A percentile compares a stretch with the other conserved stretches of the same genome.
Conservation (phyloP, 2,797 vertebrate species). For the Loris lydekkerianus region DNA sequence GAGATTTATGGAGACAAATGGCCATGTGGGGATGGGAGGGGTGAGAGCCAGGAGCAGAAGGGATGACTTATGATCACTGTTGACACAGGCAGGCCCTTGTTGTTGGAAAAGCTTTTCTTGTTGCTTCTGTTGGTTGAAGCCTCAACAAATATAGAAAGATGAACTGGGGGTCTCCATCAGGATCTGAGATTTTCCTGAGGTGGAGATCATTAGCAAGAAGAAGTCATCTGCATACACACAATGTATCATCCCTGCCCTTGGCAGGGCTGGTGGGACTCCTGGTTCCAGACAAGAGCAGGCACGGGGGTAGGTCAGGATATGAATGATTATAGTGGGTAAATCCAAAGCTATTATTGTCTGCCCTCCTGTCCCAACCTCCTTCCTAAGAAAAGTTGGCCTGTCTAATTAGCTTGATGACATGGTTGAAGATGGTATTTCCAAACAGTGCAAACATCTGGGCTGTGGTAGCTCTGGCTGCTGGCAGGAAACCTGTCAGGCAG, state of each 20-base stretch:
- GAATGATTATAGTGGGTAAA: not conserved
- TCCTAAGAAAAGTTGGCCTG: conserved; percentile 77
- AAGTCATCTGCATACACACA: not conserved
- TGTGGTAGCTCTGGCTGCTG: conserved; percentile 66
- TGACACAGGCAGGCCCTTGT: conserved; percentile 10
- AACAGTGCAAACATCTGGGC: conserved; percentile 75
- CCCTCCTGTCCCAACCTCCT: conserved; percentile 54
- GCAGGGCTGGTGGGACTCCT: fast-evolving
- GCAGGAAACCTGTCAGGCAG: not conserved
- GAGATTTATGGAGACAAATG: conserved; percentile 37
- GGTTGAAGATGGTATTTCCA: conserved; percentile 84
- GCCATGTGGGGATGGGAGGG: not conserved
- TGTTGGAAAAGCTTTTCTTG: conserved; percentile 58
- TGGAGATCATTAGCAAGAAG: not conserved
- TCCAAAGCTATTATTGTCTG: conserved; percentile 79
- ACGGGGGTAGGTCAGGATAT: conserved; percentile 13
- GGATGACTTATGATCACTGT: conserved; percentile 69
- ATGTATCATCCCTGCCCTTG: not conserved
- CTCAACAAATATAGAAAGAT: conserved; percentile 61
- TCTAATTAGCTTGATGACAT: conserved; percentile 87
- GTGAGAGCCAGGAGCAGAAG: not conserved
- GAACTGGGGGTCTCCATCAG: conserved; percentile 46
- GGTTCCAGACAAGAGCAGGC: conserved; percentile 27
- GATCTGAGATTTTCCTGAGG: not conserved
- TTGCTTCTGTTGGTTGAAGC: conserved; percentile 38